Conservation (phyloP, 2,113 vertebrate genomes). For the Hassar affinis region DNA sequence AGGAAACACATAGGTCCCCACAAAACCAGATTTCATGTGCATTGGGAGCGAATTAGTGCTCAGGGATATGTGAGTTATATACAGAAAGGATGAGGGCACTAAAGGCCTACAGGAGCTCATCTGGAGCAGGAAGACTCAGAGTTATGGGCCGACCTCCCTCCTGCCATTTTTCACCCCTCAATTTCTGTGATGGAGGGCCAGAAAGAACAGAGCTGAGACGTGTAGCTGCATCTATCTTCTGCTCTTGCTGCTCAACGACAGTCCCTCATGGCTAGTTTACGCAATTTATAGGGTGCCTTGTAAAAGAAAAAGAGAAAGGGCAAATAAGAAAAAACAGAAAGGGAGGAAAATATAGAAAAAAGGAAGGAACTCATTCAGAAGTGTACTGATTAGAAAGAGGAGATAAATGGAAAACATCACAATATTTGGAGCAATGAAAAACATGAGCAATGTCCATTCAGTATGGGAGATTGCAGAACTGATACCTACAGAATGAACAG, state of each 20-base stretch:
- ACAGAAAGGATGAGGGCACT: background rate
- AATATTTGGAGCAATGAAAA: background rate
- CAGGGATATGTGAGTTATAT: constrained; percentile 10
- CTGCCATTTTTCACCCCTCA: constrained; percentile 52
- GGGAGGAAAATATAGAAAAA: background rate
- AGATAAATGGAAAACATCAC: background rate
- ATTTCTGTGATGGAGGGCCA: constrained; percentile 49
- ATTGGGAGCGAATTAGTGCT: constrained; percentile 8
- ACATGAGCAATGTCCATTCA: too few species aligned
- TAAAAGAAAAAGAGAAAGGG: constrained; percentile 24
- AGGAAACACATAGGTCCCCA: constrained; percentile 9
- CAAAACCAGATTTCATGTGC: constrained; percentile 4
- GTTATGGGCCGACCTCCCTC: constrained; percentile 36
- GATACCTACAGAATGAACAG: background rate
- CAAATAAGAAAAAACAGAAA: constrained; percentile 24
- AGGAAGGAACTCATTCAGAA: constrained; percentile 21
- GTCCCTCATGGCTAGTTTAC: constrained; percentile 54
- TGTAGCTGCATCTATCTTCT: constrained; percentile 49
- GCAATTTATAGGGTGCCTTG: constrained; percentile 49
- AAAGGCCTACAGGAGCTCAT: constrained; percentile 42
- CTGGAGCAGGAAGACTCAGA: constrained; percentile 27
- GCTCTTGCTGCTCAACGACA: constrained; percentile 16
- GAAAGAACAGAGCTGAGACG: constrained; percentile 40
- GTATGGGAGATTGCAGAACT: background rate
- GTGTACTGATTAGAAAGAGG: constrained; percentile 24